Evolutionary conservation across 1,140 invertebrate genomes (phyloP).

Genomic region (Hycleus phaleratus): DNA sequence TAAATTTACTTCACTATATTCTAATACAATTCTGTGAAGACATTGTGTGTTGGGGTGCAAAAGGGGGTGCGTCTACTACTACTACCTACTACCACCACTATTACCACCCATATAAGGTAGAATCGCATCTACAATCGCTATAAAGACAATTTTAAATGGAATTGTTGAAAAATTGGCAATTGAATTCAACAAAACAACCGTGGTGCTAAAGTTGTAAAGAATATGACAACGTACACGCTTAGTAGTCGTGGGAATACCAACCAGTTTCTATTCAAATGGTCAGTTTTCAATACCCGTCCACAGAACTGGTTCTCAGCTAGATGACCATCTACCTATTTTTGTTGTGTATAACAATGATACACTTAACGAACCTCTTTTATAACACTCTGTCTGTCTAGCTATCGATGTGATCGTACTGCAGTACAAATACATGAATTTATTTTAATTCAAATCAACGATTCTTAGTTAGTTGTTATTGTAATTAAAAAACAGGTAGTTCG

Average conservation of each 20-base stretch:
- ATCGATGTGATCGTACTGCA: too few relatives aligned
- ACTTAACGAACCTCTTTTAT: conserved; percentile 10
- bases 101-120: too few relatives aligned
- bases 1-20: conserved; percentile 38
- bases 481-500: too few relatives aligned
- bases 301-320: conserved; percentile 9
- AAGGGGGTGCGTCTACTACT: neutral
- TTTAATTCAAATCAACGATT: too few relatives aligned
- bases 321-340: conserved; percentile 10
- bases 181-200: too few relatives aligned
- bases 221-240: neutral
- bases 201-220: too few relatives aligned
- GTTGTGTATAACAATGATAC: conserved; percentile 4
- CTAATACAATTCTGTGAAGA: conserved; percentile 35
- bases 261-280: neutral
- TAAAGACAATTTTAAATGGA: too few relatives aligned
- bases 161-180: too few relatives aligned
- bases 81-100: neutral
- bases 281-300: neutral
- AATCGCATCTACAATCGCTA: too few relatives aligned
- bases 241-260: neutral
- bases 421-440: too few relatives aligned
- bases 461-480: too few relatives aligned
- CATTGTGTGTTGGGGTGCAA: conserved; percentile 10
- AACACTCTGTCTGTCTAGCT: too few relatives aligned